Base-by-base conservation (phyloP, 2,797 vertebrate genomes). In the Pangasius krempfi region DNA sequence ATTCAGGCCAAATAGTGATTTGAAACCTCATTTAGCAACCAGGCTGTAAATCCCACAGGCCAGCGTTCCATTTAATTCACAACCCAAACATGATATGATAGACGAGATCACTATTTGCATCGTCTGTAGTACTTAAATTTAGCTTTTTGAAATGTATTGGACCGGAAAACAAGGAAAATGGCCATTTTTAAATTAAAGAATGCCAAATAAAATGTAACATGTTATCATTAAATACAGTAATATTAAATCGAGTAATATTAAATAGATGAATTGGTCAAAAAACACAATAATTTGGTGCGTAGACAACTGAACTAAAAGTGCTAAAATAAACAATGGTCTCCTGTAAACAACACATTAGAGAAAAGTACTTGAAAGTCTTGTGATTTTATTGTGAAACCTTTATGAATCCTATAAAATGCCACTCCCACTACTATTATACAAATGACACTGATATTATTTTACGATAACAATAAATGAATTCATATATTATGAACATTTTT, bases 1-100 rank as follows among this genome's bases (percentile, higher is more conserved):
- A 84, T 68, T 79, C n/a, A 60, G 81, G 52, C 16, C 73, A 60
- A 70, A 87, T 8, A 56, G 8, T 56, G 81, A 87, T 80, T 85
- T 87, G 20, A 79, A 56, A 85, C 18, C 33, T 64, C 44, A 9
- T 78, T 73, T 64, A 10, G 44, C 14, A 50, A 37, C 6, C 40
- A 62, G 58, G 68, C 60, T 27, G 7, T 30, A 52, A 83, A 75
- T 58, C 47, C 10, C 18, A 20, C 10, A 33, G 40, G 20, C n/a
- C 8, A 8, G 16, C 81, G 62, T 72, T 47, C 44, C 22, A 30
- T 82, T 80, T 75, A 64, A 40, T 60, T 62, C 7, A 62, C 8
- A 68, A 78, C 37, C 40, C 2, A 60, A 66, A 40, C 8, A 79
- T 22, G 10, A 78, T 30, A 16, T 78, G 37, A 50, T 50, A 30